Conservation (phyloP, 2,797 vertebrate genomes). For the Oreochromis mossambicus region DNA sequence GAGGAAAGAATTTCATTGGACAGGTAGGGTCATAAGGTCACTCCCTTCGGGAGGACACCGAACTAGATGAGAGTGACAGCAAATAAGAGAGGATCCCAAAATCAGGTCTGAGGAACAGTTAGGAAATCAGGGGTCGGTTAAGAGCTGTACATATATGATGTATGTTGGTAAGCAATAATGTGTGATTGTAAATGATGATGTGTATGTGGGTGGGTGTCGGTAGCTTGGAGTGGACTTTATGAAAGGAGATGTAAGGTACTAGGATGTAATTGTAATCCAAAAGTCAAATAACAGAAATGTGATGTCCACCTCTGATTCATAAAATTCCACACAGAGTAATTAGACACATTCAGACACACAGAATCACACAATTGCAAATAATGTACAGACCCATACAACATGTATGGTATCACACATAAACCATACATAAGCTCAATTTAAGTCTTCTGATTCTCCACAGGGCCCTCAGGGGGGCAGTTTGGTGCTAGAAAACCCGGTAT, state of each 20-base stretch:
- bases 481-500: neutral
- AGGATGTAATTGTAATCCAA: neutral
- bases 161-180: neutral
- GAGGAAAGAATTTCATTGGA: neutral
- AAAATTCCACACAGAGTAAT: neutral
- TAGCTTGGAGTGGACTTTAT: neutral
- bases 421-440: neutral
- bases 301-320: neutral
- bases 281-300: neutral
- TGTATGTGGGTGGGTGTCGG: neutral
- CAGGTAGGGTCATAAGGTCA: neutral
- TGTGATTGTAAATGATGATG: neutral
- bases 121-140: neutral
- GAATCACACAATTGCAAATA: neutral
- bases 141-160: neutral
- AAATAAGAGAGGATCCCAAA: neutral
- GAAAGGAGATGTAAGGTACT: neutral
- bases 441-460: neutral
- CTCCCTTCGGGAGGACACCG: fast-evolving
- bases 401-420: neutral
- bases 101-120: neutral
- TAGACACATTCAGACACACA: neutral
- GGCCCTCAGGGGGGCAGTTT: neutral
- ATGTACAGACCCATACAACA: neutral
- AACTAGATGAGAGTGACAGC: neutral